These are phyloP conservation scores for Tanytarsus gracilentus DNA, from an alignment of 2,888 invertebrate species.

Conservation along the genomic window DNA sequence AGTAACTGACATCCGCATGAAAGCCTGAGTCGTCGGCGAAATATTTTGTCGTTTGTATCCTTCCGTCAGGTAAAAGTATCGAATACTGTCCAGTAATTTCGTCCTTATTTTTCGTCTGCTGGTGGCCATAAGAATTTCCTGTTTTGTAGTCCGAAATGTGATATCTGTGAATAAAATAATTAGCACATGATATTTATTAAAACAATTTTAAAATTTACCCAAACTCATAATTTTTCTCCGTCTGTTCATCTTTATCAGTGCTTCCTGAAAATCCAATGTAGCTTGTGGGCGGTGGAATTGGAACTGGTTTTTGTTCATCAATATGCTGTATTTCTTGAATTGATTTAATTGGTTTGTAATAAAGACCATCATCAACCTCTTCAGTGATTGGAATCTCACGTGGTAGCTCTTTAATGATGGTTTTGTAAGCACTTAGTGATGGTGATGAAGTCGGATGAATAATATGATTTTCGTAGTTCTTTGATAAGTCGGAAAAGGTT, in stretches of 20 bases:
- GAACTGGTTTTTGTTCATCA: neutral
- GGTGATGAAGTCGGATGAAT: neutral
- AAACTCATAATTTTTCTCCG: constrained; percentile 55
- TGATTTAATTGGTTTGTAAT: neutral
- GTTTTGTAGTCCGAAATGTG: constrained; percentile 59
- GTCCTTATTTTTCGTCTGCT: constrained; percentile 58
- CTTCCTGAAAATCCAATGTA: constrained; percentile 30
- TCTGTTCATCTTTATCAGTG: constrained; percentile 46
- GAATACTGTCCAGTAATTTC: constrained; percentile 65
- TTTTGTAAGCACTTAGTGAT: neutral
- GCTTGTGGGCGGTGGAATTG: neutral
- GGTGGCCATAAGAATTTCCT: constrained; percentile 69
- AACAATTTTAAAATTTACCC: constrained; percentile 33
- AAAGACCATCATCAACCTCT: neutral
- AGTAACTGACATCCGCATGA: constrained; percentile 67
- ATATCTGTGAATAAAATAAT: constrained; percentile 45
- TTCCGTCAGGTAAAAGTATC: constrained; percentile 68
- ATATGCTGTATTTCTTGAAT: neutral
- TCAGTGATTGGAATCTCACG: constrained; percentile 5
- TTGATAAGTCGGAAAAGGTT: too few species aligned
- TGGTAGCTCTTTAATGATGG: neutral
- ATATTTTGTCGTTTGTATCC: constrained; percentile 68
- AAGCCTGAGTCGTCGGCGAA: constrained; percentile 67
- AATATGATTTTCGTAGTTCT: neutral
- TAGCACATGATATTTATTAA: neutral